phyloP scores from a whole-genome alignment of 2,113 vertebrate genomes.

The Mus pahari region DNA sequence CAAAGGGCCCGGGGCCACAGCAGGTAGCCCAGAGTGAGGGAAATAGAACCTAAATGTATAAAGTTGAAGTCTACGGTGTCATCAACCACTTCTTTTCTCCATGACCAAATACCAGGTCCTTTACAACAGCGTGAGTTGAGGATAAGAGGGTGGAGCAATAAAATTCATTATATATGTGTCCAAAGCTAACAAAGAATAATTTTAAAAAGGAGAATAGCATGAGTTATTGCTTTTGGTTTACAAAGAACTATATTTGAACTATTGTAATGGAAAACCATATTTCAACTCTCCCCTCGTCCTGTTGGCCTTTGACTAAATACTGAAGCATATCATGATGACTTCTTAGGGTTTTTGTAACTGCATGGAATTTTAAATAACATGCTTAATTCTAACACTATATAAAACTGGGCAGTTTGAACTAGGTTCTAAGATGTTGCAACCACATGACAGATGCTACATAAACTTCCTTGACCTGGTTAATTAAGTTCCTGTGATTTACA shows the following conservation, averaged over 20 bases:
- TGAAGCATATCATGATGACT: constrained; percentile 37
- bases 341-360: not conserved
- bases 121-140: not conserved
- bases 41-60: not conserved
- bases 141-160: not conserved
- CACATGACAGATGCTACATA: not conserved
- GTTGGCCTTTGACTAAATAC: constrained; percentile 44
- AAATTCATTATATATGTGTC: not conserved
- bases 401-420: constrained; percentile 51
- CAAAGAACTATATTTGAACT: constrained; percentile 39
- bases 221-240: constrained; percentile 30
- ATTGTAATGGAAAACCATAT: constrained; percentile 57
- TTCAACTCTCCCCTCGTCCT: not conserved
- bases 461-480: constrained; percentile 49
- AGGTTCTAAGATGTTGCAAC: constrained; percentile 27
- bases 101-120: not conserved
- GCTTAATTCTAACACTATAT: constrained; percentile 32
- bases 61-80: not conserved
- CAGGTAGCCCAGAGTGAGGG: not conserved
- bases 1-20: not conserved
- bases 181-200: not conserved
- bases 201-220: not conserved
- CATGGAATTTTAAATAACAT: constrained; percentile 60
- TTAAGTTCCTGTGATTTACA: constrained; percentile 42
- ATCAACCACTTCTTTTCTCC: not conserved